Evolutionary conservation across 2,888 invertebrate species (phyloP).

Genomic region (Drosophila bunnanda): DNA sequence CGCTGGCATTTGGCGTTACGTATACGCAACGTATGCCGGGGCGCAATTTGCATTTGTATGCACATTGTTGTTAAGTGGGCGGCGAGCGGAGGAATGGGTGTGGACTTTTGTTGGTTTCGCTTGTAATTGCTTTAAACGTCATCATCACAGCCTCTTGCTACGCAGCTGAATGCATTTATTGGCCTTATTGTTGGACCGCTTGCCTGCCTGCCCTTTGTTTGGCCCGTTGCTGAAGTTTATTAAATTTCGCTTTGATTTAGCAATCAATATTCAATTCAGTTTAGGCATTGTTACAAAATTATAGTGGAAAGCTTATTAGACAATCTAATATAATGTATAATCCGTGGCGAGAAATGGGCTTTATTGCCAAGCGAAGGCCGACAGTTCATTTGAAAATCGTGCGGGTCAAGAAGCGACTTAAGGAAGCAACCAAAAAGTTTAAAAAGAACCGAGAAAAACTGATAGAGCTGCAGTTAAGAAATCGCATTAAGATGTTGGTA

Average conservation of each 20-base stretch:
- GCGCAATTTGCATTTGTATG: constrained; percentile 79
- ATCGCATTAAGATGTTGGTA: constrained; percentile 37
- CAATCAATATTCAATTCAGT: constrained; percentile 52
- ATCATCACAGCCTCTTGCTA: constrained; percentile 62
- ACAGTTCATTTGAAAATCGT: background rate
- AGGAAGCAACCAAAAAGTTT: background rate
- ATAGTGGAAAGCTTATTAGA: constrained; percentile 4
- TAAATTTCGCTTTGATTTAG: constrained; percentile 63
- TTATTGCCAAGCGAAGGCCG: background rate
- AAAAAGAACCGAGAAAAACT: background rate
- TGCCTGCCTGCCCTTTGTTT: constrained; percentile 23
- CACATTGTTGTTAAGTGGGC: constrained; percentile 65
- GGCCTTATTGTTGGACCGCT: constrained; percentile 21
- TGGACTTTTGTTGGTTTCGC: constrained; percentile 43
- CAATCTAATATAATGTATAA: constrained; percentile 23
- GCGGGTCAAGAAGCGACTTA: constrained; percentile 20
- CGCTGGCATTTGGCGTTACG: constrained; percentile 67
- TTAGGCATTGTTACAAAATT: constrained; percentile 19
- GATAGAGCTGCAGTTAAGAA: background rate
- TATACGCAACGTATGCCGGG: constrained; percentile 76
- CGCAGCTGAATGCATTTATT: constrained; percentile 26
- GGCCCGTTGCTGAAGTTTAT: constrained; percentile 46
- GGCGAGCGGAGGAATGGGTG: constrained; percentile 11
- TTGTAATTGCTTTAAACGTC: constrained; percentile 79
- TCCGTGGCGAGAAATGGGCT: constrained; percentile 45